Base-by-base conservation (phyloP, 2,888 invertebrate genomes). In the Andrena praecox region DNA sequence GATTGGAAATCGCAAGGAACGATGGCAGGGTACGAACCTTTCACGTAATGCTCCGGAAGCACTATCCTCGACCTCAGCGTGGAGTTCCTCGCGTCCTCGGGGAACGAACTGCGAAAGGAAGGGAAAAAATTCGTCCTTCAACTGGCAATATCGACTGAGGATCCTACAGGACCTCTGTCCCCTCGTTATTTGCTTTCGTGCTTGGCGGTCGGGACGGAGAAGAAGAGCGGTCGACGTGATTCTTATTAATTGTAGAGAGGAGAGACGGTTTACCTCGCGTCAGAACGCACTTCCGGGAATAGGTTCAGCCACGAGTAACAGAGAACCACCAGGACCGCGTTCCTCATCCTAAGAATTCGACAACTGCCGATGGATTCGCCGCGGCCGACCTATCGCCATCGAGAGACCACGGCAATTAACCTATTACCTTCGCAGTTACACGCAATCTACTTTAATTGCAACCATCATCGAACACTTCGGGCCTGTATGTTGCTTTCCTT, bases 21-120 rank as follows among this genome's bases (percentile, higher is more conserved):
- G 31, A 16, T 42, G 42, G 16, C 8, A 27, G 10, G 8, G 16
- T 48, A 48, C 80, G 10, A 94, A 97, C 97, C 97, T 96, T 97
- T 97, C 79, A 97, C 96, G 95, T 97, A 97, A 94, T 95, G 95
- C 91, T 96, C 96, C 50, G 97, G 97, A 86, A 96, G 93, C 84
- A 97, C 96, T 78, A 96, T 96, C 89, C 96, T 95, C 16, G 96
- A 96, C 92, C 96, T 96, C 84, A 96, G 93, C 78, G 96, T 96
- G 66, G 91, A 89, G 79, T 93, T 93, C 66, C 89, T 89, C 78
- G 90, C 85, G 63, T 87, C 84, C 16, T 87, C 89, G 60, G 60
- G 71, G 75, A 85, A 87, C 6, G 87, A 84, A 69, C 90, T 92
- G 81, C n/a, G 54, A 72, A 64, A 56, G 67, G 54, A 74, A 79